Percentiles rank a stretch among this genome's conserved stretches.
Conservation (phyloP, 1,140 invertebrate genomes). For the Caenorhabditis latens region DNA sequence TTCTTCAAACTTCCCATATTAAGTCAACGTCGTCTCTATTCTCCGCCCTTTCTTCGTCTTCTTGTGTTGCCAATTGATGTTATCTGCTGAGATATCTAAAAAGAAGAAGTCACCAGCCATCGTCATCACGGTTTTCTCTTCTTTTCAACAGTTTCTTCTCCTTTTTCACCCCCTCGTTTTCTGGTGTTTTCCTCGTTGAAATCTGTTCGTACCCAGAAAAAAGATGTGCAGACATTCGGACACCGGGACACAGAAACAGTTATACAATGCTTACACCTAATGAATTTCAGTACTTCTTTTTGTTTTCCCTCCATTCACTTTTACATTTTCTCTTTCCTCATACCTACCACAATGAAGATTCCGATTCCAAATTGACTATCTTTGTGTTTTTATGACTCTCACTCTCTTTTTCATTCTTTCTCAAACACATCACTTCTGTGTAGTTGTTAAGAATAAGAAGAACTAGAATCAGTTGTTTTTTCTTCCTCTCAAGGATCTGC, state of each 20-base stretch:
- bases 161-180: background rate
- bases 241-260: no score
- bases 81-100: conserved; percentile 30
- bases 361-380: background rate
- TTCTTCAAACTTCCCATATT: conserved; percentile 10
- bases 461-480: conserved; percentile 27
- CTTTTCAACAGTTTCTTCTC: background rate
- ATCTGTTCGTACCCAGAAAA: background rate
- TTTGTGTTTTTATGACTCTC: conserved; percentile 2
- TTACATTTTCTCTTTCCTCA: background rate
- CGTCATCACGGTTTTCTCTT: background rate
- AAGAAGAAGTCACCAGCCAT: background rate
- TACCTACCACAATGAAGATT: background rate
- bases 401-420: conserved; percentile 7
- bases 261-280: background rate
- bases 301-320: background rate
- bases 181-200: no score
- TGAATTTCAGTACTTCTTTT: background rate
- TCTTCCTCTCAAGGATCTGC: background rate
- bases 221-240: no score
- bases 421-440: background rate
- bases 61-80: conserved; percentile 41
- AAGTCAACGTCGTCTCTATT: background rate
- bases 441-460: conserved; percentile 25
- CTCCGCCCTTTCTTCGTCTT: conserved; percentile 23